phyloP scores from a whole-genome alignment of 2,113 vertebrate species.

The Arizona elegans region DNA sequence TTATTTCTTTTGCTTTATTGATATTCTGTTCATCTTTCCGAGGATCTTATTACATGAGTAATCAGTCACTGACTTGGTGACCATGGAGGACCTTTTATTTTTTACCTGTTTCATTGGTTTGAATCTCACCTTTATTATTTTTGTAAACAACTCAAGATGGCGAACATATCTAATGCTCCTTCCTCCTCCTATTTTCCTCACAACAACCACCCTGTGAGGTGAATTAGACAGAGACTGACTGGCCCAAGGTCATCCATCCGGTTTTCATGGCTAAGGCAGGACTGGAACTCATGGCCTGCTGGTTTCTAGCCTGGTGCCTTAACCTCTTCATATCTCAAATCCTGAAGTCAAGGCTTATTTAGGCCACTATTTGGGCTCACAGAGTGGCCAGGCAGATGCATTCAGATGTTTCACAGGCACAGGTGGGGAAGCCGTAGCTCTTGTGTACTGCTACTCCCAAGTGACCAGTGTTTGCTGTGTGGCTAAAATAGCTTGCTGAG shows the following conservation, averaged over 20 bases:
- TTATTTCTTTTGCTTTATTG: background rate
- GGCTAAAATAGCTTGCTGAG: background rate
- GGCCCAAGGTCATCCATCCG: background rate
- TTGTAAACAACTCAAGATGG: background rate
- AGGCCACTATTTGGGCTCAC: background rate
- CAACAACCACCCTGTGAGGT: background rate
- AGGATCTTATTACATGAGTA: background rate
- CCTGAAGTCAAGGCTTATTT: background rate
- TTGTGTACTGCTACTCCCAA: background rate
- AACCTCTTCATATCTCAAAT: background rate
- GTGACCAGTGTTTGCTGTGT: background rate
- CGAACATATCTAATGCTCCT: background rate
- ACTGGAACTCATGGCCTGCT: background rate
- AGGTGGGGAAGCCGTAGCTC: background rate
- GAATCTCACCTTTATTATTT: background rate
- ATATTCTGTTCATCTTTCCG: background rate
- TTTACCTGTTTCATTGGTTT: background rate
- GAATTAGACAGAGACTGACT: background rate
- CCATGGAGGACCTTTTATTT: background rate
- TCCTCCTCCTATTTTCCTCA: background rate
- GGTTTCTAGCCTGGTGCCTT: background rate
- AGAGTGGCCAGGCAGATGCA: background rate
- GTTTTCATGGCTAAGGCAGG: background rate
- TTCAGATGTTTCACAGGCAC: background rate
- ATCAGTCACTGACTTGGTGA: accelerated